phyloP scores from a whole-genome alignment of 2,888 invertebrate genomes.

The Callyntrura guangdongensis region DNA sequence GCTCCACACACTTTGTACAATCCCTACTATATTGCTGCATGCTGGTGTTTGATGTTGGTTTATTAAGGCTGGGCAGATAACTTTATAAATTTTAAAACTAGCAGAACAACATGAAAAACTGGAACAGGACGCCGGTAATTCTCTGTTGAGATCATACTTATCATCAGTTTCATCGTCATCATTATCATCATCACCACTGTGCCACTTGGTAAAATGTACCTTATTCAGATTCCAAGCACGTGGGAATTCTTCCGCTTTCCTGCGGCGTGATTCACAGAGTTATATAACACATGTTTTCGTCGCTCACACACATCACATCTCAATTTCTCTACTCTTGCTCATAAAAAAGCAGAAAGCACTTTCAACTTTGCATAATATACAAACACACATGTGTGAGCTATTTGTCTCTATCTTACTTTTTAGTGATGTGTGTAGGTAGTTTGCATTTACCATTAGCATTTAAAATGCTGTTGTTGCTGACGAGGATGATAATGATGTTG shows the following conservation, averaged over 20 bases:
- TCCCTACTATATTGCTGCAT: too few relatives aligned
- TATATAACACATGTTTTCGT: constrained; percentile 2
- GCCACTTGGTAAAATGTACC: too few relatives aligned
- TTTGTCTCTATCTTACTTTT: background rate
- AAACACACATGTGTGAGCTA: background rate
- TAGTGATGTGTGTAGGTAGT: background rate
- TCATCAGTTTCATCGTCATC: background rate
- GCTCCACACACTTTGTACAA: too few relatives aligned
- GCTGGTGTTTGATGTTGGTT: background rate
- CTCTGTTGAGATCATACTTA: constrained; percentile 3
- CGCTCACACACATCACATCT: background rate
- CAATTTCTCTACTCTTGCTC: background rate
- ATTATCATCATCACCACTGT: background rate
- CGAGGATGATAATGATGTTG: too few relatives aligned
- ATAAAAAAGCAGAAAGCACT: too few relatives aligned
- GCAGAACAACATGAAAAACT: background rate
- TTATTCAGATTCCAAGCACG: constrained; percentile 4
- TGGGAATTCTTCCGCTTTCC: constrained; percentile 7
- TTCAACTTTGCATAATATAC: too few relatives aligned
- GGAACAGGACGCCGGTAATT: constrained; percentile 10
- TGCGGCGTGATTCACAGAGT: background rate
- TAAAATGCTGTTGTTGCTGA: too few relatives aligned
- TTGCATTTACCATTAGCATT: too few relatives aligned
- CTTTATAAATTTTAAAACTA: background rate
- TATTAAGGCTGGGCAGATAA: background rate